A percentile compares a stretch with the other conserved stretches of the same genome.
Evolutionary conservation across 2,113 vertebrate genomes (phyloP).

Genomic region (Plecotus auritus): DNA sequence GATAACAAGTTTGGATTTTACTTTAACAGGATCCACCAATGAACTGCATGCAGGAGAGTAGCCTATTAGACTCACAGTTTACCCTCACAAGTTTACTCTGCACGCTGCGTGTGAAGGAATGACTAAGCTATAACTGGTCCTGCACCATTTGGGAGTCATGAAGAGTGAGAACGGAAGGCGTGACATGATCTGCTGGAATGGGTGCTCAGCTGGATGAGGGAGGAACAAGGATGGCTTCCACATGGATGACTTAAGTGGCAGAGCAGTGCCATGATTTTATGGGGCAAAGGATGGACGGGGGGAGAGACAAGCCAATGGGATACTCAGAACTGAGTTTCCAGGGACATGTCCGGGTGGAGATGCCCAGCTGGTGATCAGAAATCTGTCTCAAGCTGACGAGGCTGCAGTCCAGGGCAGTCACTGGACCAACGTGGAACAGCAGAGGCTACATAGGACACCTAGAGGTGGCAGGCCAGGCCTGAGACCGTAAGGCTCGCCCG

Average conservation of each 20-base stretch:
- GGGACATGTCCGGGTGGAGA: neutral
- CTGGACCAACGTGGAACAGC: neutral
- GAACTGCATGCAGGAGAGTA: neutral
- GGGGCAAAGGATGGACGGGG: accelerated
- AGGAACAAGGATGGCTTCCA: neutral
- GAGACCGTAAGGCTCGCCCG: neutral
- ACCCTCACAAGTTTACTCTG: neutral
- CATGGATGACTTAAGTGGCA: accelerated
- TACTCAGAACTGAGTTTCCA: neutral
- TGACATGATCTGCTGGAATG: neutral
- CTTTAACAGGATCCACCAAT: neutral
- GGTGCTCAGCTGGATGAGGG: neutral
- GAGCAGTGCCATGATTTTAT: neutral
- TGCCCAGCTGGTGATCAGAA: neutral
- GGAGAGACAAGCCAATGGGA: neutral
- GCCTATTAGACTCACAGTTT: neutral
- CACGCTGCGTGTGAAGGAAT: neutral
- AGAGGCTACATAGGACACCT: neutral
- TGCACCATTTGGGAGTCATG: neutral
- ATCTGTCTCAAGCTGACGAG: neutral
- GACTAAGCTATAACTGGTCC: neutral
- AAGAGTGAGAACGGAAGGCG: accelerated
- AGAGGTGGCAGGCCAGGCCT: neutral
- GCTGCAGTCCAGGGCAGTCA: neutral
- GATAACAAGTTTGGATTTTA: neutral